Evolutionary conservation across 2,888 invertebrate genomes (phyloP), one percentile per base, ranked within the genome.

Genomic region (Neocrepidodera transversa): DNA sequence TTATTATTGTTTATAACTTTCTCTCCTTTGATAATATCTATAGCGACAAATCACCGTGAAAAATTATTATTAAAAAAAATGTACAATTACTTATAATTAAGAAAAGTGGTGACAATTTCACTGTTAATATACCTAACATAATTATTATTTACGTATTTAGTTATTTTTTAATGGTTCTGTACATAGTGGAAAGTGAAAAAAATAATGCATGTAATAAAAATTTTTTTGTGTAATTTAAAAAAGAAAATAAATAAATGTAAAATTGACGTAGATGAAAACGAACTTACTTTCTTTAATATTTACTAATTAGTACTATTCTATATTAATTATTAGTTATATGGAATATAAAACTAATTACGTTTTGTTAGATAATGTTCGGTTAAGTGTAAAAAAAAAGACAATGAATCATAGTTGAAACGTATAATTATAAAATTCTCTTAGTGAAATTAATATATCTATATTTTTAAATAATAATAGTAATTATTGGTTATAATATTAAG

Each of bases 301-400:
- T n/a, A n/a, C 3, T 45, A 45, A 45, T 45, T 45, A 45, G 6
- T 11, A 45, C 26, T 45, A 26, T 45, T 45, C 23, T 16, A 26
- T n/a, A 16, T 23, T 45, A 45, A 45, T 45, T 45, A 45, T 28
- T 14, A 28, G 14, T 18, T 28, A 28, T 28, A 1, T 16, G 20
- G 42, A 42, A 42, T 42, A 42, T 42, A n/a, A 42, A 42, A 42
- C 42, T 45, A 45, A 45, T 45, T 45, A 8, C 23, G 14, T 26
- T 28, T 18, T 28, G 11, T 45, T 45, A 28, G 45, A 45, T 45
- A 45, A 45, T 28, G 45, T 45, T 26, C 45, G 26, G 26, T 26
- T 45, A 26, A 14, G 26, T 28, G 45, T 45, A 28, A 45, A 26
- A 42, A 42, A n/a, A n/a, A 45, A 45, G 45, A 45, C 45, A 45